Evolutionary conservation across 2,113 vertebrate genomes (phyloP), one percentile per base, ranked within the genome.

Genomic region (Symphodus melops): DNA sequence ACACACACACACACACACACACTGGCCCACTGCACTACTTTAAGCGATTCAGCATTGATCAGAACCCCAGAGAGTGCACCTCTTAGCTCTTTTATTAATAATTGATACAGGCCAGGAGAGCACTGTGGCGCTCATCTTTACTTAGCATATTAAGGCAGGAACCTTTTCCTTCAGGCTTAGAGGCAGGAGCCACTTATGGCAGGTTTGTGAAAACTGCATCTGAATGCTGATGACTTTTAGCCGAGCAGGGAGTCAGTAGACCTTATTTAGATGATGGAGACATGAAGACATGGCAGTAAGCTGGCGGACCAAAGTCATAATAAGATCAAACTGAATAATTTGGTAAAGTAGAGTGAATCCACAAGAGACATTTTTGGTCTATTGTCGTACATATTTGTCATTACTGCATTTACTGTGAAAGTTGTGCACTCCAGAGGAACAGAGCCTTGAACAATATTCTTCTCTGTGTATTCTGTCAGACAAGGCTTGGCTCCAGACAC

Each of bases 11-110:
- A 21, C 58, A 56, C 21, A 65, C 58, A 72, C 49, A 71, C 51
- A 75, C 33, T 70, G 13, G 9, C 52, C 20, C 21, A 75, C 70
- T 13, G 14, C 72, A 63, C 59, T 68, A 62, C 75, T 67, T 77
- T 87, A 83, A 86, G 69, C 19, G 3, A 83, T 86, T 92, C 71
- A 79, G 69, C 78, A 93, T 85, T 83, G 88, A 92, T 91, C 84
- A 85, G 55, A 69, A 60, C 85, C 75, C 73, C 52, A 51, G 83
- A 85, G 85, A 78, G 67, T 36, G 42, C 59, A 72, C 74, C 83
- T 81, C 74, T 82, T 73, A 80, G 69, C 80, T 74, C 54, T 67
- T 67, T 60, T 85, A 88, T 86, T 92, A 91, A 91, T 88, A 89
- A 90, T 85, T 83, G 75, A 88, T 81, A 57, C 63, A 79, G 77